These are phyloP conservation scores for Branchinecta lindahli DNA, from an alignment of 1,140 invertebrate species.

Conservation along the genomic window DNA sequence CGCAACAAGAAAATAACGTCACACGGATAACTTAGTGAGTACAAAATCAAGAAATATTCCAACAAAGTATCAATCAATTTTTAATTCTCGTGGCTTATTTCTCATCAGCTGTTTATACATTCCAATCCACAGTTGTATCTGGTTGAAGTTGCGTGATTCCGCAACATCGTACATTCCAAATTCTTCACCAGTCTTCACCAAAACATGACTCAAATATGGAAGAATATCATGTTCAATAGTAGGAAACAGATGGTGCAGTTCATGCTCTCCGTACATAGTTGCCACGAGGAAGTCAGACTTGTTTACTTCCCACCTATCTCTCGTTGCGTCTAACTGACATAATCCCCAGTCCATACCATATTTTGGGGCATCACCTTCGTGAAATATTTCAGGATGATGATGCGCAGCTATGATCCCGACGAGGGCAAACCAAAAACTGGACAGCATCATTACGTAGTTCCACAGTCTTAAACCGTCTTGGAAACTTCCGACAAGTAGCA, in stretches of 20 bases:
- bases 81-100: conserved; percentile 26
- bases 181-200: conserved; percentile 48
- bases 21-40: too few species aligned
- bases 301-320: conserved; percentile 52
- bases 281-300: conserved; percentile 47
- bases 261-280: conserved; percentile 57
- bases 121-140: conserved; percentile 45
- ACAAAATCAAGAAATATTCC: too few species aligned
- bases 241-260: conserved; percentile 63
- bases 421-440: conserved; percentile 22
- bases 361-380: conserved; percentile 31
- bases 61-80: background rate
- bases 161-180: conserved; percentile 42
- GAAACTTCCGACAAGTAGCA: conserved; percentile 12
- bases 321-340: conserved; percentile 53
- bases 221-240: conserved; percentile 55
- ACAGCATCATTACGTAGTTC: conserved; percentile 22
- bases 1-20: too few species aligned
- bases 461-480: conserved; percentile 20
- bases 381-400: conserved; percentile 30
- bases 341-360: conserved; percentile 57
- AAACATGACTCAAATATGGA: conserved; percentile 43
- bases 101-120: conserved; percentile 49
- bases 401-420: conserved; percentile 27
- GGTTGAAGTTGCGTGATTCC: conserved; percentile 30